A percentile compares a stretch with the other conserved stretches of the same genome.
These are phyloP conservation scores for Aphodius granarius DNA, from an alignment of 2,888 invertebrate species.

Conservation along the genomic window DNA sequence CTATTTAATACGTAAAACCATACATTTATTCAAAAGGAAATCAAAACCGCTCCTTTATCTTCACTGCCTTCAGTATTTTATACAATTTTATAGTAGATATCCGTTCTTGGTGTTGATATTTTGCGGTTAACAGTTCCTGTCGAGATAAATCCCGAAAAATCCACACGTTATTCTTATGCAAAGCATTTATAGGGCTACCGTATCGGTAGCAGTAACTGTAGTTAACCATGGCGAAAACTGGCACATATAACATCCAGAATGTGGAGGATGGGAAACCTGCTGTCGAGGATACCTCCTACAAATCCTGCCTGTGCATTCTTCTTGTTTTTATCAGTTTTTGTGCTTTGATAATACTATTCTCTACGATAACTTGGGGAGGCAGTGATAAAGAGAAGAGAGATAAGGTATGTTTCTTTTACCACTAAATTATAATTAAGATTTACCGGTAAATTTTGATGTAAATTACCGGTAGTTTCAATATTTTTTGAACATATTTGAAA, in stretches of 20 bases:
- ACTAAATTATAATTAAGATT: neutral
- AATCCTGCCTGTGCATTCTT: slow-evolving; percentile 35
- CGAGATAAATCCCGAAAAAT: neutral
- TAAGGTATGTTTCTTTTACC: neutral
- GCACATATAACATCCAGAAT: slow-evolving; percentile 30
- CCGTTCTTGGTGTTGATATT: neutral
- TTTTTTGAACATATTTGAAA: too few relatives aligned
- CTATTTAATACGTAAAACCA: too few relatives aligned
- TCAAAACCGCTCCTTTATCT: neutral
- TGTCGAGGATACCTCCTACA: slow-evolving; percentile 33
- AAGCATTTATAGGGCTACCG: neutral
- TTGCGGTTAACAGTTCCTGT: slow-evolving; percentile 3
- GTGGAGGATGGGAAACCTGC: slow-evolving; percentile 15
- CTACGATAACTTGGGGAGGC: slow-evolving; percentile 20
- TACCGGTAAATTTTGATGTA: too few relatives aligned
- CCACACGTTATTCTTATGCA: neutral
- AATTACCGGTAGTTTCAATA: too few relatives aligned
- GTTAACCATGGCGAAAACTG: slow-evolving; percentile 2
- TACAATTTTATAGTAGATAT: neutral
- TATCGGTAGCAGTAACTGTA: neutral
- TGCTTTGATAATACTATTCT: slow-evolving; percentile 29
- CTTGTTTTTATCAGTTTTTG: slow-evolving; percentile 36
- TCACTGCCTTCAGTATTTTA: neutral
- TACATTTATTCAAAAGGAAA: neutral
- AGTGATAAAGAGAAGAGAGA: neutral